Conservation (phyloP, 2,888 invertebrate species). For the Sipha maydis region DNA sequence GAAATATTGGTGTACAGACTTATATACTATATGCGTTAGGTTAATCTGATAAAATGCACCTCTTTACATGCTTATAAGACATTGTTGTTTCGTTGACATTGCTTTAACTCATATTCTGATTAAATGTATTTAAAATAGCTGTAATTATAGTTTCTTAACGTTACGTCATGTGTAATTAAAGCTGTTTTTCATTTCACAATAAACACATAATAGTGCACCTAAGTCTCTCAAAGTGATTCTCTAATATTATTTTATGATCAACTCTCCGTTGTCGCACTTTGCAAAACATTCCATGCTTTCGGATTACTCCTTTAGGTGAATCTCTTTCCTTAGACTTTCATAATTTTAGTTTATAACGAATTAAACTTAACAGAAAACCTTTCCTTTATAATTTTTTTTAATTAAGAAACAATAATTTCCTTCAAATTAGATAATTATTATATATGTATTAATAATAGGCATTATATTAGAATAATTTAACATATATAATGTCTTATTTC, state of each 20-base stretch:
- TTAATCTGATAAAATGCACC: neutral
- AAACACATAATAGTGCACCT: neutral
- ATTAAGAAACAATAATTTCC: neutral
- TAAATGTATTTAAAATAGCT: neutral
- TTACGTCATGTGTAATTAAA: neutral
- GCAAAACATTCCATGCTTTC: neutral
- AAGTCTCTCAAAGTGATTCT: neutral
- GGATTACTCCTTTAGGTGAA: neutral
- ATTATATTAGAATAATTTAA: no score
- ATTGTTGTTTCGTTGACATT: neutral
- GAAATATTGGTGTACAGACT: neutral
- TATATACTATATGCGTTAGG: neutral
- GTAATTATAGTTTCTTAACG: conserved; percentile 7
- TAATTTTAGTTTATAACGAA: neutral
- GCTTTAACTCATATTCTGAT: neutral
- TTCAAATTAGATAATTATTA: neutral
- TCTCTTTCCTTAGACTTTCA: neutral
- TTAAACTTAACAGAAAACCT: neutral
- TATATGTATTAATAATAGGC: neutral
- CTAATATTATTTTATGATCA: neutral
- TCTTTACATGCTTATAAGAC: neutral
- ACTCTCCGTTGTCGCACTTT: neutral
- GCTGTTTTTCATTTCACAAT: neutral
- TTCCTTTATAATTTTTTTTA: neutral
- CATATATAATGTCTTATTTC: no score